Base-by-base conservation (phyloP, 2,113 vertebrate genomes). In the Phoenicopterus ruber region DNA sequence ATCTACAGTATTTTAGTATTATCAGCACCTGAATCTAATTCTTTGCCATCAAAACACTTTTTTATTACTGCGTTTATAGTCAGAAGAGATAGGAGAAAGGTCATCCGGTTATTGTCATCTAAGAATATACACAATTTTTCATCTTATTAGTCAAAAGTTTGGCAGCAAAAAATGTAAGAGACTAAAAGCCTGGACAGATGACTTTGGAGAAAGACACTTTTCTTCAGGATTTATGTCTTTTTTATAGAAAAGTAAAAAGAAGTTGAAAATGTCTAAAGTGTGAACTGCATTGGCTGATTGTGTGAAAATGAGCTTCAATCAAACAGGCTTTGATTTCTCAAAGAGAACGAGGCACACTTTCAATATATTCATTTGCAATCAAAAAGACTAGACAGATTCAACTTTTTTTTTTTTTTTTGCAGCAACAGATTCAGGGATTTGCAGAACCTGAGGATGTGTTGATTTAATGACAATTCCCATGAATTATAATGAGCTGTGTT, bases 221-320 rank as follows among this genome's bases (percentile, higher is more conserved):
- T 65, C 57, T 89, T 57, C 0, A 2, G 31, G 38, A 73, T 87
- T 66, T 84, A 50, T 78, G 44, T 55, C 38, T 77, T 90, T 61
- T 79, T 92, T 72, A 17, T 78, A 61, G 70, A 50, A 89, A 84
- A 72, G 28, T 42, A 36, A 85, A 61, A 95, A 17, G 57, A 74
- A 61, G 79, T 80, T 66, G 31, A 73, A 81, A 84, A 84, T 61
- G 44, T 57, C 73, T 87, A 0, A 89, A 78, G 82, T 95, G 94
- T 89, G 84, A 96, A 50, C 46, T 93, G 31, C 34, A 85, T 85
- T 91, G 70, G 57, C 74, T 90, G 89, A 94, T 73, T 44, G 28
- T 95, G 89, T 91, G 84, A 96, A 94, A 96, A 95, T 93, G 87
- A 95, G 46, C 80, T 83, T 93, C 96, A 96, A 93, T 82, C 94